phyloP scores from a whole-genome alignment of 2,888 invertebrate genomes.

The Meloe dianella region DNA sequence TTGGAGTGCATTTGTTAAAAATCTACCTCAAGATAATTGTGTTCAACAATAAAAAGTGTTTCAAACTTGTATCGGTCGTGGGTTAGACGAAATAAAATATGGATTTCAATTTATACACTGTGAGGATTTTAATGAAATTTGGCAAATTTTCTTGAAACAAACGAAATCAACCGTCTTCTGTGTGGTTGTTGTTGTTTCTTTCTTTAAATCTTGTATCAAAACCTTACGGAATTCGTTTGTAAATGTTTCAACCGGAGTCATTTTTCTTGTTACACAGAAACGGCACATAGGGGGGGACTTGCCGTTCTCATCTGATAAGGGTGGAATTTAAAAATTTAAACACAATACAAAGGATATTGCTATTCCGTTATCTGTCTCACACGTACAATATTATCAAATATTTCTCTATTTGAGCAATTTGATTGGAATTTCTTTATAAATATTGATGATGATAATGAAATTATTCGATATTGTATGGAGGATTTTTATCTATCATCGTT shows the following conservation, averaged over 20 bases:
- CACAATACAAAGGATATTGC: too few relatives aligned
- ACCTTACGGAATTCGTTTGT: not conserved
- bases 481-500: not conserved
- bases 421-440: not conserved
- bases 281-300: not conserved
- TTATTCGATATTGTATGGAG: not conserved
- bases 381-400: not conserved
- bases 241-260: not conserved
- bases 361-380: not conserved
- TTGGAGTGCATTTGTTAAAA: constrained; percentile 15
- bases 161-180: not conserved
- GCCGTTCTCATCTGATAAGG: not conserved
- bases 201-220: not conserved
- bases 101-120: constrained; percentile 17
- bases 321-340: not conserved
- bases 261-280: not conserved
- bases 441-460: not conserved
- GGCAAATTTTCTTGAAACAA: not conserved
- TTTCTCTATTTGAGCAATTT: not conserved
- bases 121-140: not conserved
- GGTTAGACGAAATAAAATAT: constrained; percentile 12
- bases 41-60: not conserved
- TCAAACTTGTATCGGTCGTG: not conserved
- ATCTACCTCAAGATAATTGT: not conserved
- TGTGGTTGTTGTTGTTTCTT: not conserved